Evolutionary conservation across 2,888 invertebrate genomes (phyloP).

Genomic region (Neoaliturus tenellus): DNA sequence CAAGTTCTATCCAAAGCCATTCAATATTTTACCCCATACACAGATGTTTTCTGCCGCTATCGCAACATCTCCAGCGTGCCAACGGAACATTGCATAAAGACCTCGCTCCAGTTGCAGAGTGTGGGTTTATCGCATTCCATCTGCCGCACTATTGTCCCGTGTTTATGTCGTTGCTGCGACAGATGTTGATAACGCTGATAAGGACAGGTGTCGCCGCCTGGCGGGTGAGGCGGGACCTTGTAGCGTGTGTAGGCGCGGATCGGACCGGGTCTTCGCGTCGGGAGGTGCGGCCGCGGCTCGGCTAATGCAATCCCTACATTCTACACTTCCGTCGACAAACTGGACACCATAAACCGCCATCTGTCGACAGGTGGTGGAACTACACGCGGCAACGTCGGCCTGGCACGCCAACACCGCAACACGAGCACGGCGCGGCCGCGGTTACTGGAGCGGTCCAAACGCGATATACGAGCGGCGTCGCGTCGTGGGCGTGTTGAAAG

Average conservation of each 20-base stretch:
- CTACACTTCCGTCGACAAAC: not conserved
- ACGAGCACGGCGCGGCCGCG: too few relatives aligned
- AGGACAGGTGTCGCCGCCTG: not conserved
- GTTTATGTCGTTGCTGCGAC: not conserved
- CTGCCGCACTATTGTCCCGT: not conserved
- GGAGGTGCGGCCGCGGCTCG: not conserved
- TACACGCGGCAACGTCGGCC: not conserved
- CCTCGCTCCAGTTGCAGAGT: not conserved
- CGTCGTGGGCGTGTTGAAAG: not conserved
- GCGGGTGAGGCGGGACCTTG: not conserved
- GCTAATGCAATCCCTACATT: not conserved
- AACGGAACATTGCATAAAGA: not conserved
- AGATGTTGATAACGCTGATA: not conserved
- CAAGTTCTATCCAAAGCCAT: too few relatives aligned
- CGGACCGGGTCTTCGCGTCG: not conserved
- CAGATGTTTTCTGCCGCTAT: too few relatives aligned
- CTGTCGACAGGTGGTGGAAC: slow-evolving; percentile 1
- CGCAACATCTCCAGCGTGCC: not conserved
- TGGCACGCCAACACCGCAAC: not conserved
- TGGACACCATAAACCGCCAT: not conserved
- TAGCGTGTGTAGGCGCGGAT: not conserved
- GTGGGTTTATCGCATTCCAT: not conserved
- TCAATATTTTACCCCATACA: too few relatives aligned
- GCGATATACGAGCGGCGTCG: not conserved
- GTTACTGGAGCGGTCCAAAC: not conserved